Evolutionary conservation across 2,113 vertebrate genomes (phyloP), one percentile per base, ranked within the genome.

Genomic region (Muntiacus reevesi): DNA sequence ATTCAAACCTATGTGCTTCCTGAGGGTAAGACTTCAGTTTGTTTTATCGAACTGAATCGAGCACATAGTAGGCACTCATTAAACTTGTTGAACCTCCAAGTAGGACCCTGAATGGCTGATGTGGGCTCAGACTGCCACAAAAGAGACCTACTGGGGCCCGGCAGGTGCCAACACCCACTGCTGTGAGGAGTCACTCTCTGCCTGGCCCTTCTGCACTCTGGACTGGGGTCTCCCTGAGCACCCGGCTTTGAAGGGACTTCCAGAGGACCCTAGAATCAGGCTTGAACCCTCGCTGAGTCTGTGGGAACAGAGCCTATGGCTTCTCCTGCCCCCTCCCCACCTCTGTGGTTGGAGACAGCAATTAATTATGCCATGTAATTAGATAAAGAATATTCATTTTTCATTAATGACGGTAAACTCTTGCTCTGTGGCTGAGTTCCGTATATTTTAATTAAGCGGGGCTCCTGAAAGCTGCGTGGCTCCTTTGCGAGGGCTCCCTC

Each of bases 311-410:
- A 47, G 45, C 54, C 40, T 47, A 0, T 57, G 89, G 45, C 94
- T 94, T 97, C 71, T 54, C 78, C 94, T 92, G 67, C 74, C 92
- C 82, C 64, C 97, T 92, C 87, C 17, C 6, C 12, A 2, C 93
- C 96, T 93, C 40, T 88, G 79, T 82, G 93, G 96, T 88, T 97
- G 94, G 97, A 97, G 97, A 97, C 91, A 0, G 93, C 94, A n/a
- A 97, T 98, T 98, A 99, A 99, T 98, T 98, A 97, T 85, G 94
- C 96, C 13, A 0, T 94, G 95, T 98, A 99, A 99, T 99, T 98
- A 98, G 98, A 71, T 98, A 98, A 98, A 94, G 93, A 98, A 98
- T 99, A 99, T 98, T 98, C 98, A 92, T 96, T 92, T 97, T 96
- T 97, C 98, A 86, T 98, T 96, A 98, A 98, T 91, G 98, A 97